These are phyloP conservation scores for Epinotia nisella DNA, from an alignment of 2,888 invertebrate genomes.

Conservation along the genomic window DNA sequence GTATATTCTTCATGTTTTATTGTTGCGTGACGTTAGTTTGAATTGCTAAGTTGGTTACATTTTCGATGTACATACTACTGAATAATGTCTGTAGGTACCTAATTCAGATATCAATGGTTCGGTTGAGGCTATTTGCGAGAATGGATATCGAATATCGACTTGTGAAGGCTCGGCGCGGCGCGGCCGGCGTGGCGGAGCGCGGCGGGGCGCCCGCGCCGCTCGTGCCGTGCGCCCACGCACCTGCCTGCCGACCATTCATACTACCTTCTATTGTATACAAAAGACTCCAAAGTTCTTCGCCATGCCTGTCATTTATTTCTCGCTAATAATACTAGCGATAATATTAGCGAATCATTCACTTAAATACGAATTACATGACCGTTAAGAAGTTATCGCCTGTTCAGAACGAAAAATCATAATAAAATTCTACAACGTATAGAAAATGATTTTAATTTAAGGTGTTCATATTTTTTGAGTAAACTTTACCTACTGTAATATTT, in stretches of 20 bases:
- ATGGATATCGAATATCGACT: constrained; percentile 36
- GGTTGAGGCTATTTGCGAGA: constrained; percentile 26
- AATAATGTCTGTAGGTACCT: constrained; percentile 2
- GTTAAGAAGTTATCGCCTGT: not conserved
- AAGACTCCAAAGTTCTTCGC: constrained; percentile 34
- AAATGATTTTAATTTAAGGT: not conserved
- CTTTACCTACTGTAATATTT: constrained; percentile 26
- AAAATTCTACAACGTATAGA: not conserved
- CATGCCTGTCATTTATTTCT: constrained; percentile 12
- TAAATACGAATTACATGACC: not conserved
- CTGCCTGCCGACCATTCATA: constrained; percentile 46
- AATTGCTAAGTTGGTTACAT: not conserved
- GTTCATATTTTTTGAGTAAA: not conserved
- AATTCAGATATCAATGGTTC: constrained; percentile 25
- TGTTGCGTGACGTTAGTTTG: not conserved
- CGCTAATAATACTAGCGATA: not conserved
- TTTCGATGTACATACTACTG: not conserved
- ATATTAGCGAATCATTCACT: not conserved
- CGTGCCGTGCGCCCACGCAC: constrained; percentile 45
- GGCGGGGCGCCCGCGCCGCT: constrained; percentile 57
- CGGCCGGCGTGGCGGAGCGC: constrained; percentile 45
- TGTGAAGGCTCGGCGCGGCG: constrained; percentile 24
- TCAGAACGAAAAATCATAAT: not conserved
- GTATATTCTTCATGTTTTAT: not conserved
- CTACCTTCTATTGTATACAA: constrained; percentile 46